Evolutionary conservation across 2,113 vertebrate species (phyloP).

Genomic region (Clarias gariepinus): DNA sequence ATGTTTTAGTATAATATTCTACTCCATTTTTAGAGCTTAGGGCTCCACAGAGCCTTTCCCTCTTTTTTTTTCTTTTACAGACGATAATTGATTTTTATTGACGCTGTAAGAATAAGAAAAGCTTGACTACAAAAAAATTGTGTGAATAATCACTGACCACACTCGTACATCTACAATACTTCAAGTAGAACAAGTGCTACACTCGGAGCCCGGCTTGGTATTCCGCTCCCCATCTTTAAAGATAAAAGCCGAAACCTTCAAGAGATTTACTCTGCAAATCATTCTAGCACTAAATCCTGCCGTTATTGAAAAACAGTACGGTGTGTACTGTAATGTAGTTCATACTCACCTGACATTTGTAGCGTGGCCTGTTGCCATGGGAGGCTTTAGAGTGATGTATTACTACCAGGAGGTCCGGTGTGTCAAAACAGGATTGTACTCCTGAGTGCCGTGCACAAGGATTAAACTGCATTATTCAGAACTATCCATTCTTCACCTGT

Average conservation of each 20-base stretch:
- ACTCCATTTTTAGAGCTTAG: not conserved
- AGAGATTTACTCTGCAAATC: constrained; percentile 20
- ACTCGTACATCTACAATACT: not conserved
- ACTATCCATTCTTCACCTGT: constrained; percentile 37
- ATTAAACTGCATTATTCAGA: constrained; percentile 51
- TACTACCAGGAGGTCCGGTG: constrained; percentile 16
- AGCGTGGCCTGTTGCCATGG: constrained; percentile 37
- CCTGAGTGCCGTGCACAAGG: constrained; percentile 26
- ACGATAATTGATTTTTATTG: not conserved
- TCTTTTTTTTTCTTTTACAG: not conserved
- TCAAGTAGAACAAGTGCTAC: not conserved
- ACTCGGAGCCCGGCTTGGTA: not conserved
- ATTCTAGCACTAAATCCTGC: not conserved
- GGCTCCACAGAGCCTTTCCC: not conserved
- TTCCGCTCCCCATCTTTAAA: not conserved
- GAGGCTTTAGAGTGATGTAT: constrained; percentile 28
- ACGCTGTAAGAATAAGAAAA: not conserved
- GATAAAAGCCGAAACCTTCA: not conserved
- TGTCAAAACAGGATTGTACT: constrained; percentile 23
- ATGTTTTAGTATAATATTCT: too few relatives aligned
- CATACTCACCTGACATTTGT: constrained; percentile 34
- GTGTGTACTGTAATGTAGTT: constrained; percentile 6
- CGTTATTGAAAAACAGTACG: constrained; percentile 12
- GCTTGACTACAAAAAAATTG: not conserved
- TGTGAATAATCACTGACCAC: not conserved